phyloP scores from a whole-genome alignment of 1,140 invertebrate genomes.

The Eciton burchellii region DNA sequence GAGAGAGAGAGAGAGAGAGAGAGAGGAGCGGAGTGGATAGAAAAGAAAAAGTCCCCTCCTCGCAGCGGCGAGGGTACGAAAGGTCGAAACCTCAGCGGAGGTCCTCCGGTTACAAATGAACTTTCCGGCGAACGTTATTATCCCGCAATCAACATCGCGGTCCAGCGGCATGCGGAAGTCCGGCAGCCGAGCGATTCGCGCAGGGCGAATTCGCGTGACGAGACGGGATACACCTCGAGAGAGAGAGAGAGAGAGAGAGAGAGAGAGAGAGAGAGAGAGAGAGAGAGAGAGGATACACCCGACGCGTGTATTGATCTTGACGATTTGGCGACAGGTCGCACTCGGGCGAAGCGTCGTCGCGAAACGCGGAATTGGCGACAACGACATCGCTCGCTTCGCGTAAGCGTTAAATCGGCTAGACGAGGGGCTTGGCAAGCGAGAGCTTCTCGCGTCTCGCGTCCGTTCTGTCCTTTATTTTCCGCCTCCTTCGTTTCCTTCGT shows the following conservation, averaged over 20 bases:
- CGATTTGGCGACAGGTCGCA: too few species aligned
- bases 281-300: too few species aligned
- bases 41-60: constrained; percentile 7
- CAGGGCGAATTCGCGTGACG: background rate
- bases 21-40: constrained; percentile 14
- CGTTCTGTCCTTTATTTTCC: constrained; percentile 19
- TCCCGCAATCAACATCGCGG: background rate
- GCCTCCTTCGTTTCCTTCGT: constrained; percentile 25
- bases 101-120: constrained; percentile 22
- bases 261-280: too few species aligned
- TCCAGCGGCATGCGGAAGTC: too few species aligned
- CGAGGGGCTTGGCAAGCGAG: background rate
- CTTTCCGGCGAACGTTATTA: background rate
- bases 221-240: background rate
- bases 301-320: too few species aligned
- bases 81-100: background rate
- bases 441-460: constrained; percentile 38
- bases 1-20: constrained; percentile 7
- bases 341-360: too few species aligned
- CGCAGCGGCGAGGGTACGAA: background rate
- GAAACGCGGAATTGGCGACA: background rate
- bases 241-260: too few species aligned
- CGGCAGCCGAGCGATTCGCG: background rate
- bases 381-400: background rate
- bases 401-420: constrained; percentile 38